phyloP scores from a whole-genome alignment of 2,113 vertebrate species.

The Cyprinodon variegatus region DNA sequence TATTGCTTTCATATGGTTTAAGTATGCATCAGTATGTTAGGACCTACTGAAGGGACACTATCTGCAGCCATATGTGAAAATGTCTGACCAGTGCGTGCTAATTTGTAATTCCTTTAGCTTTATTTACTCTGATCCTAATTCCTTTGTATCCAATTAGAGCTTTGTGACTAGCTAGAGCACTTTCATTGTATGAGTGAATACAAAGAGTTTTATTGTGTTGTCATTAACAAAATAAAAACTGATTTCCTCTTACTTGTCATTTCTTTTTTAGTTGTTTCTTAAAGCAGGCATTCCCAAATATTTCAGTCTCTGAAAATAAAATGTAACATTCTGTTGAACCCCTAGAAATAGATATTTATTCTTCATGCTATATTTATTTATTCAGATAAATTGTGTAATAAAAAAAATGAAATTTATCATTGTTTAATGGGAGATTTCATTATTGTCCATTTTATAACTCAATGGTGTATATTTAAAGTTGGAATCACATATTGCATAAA shows the following conservation, averaged over 20 bases:
- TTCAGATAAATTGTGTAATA: too few species aligned
- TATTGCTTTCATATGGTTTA: not conserved
- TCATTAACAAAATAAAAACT: conserved; percentile 37
- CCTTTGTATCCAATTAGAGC: conserved; percentile 22
- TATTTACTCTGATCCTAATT: conserved; percentile 17
- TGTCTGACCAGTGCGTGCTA: conserved; percentile 4
- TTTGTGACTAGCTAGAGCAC: conserved; percentile 28
- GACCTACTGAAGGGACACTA: not conserved
- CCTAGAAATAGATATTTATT: too few species aligned
- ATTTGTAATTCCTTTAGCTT: conserved; percentile 22
- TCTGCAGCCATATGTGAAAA: conserved; percentile 11
- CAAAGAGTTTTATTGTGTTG: conserved; percentile 18
- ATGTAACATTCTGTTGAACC: too few species aligned
- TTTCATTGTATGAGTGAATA: conserved; percentile 7
- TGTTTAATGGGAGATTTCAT: too few species aligned
- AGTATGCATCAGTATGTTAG: not conserved
- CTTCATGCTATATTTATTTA: too few species aligned
- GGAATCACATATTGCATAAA: too few species aligned
- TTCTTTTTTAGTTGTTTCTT: not conserved
- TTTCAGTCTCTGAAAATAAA: too few species aligned
- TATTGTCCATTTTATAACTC: too few species aligned
- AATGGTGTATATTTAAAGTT: too few species aligned
- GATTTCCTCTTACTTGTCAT: conserved; percentile 27
- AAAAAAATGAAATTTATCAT: too few species aligned
- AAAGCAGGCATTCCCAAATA: too few species aligned